Evolutionary conservation across 1,140 invertebrate genomes (phyloP).

Genomic region (Conus betulinus): DNA sequence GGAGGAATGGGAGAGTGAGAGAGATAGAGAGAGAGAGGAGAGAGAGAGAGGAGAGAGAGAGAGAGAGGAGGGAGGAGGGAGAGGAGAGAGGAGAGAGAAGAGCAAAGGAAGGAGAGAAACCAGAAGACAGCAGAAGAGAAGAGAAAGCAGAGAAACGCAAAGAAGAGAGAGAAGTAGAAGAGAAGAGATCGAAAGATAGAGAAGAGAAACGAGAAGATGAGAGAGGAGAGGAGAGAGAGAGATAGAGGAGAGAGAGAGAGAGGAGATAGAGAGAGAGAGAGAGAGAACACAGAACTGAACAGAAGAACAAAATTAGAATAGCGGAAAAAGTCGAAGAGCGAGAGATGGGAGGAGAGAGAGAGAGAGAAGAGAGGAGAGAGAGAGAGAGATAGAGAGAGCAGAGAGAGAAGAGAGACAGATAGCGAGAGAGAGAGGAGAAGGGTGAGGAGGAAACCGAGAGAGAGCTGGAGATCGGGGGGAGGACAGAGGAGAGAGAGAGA

Average conservation of each 20-base stretch:
- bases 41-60: background rate
- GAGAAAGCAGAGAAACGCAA: background rate
- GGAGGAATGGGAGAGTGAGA: no score
- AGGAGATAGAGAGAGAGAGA: background rate
- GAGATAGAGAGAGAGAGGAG: background rate
- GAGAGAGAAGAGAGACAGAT: no score
- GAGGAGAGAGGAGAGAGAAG: constrained; percentile 1
- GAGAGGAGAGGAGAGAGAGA: no score
- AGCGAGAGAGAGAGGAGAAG: no score
- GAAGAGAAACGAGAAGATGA: no score
- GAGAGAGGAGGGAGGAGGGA: background rate
- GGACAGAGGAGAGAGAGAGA: background rate
- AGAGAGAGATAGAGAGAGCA: background rate
- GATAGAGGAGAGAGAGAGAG: no score
- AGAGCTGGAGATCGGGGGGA: background rate
- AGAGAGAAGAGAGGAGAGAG: background rate
- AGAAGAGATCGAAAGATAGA: no score
- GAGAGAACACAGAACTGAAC: background rate
- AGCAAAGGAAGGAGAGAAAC: background rate
- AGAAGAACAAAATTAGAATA: background rate
- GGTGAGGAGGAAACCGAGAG: background rate
- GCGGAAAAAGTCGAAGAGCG: background rate
- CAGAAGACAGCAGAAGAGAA: background rate
- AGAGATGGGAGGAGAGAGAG: background rate
- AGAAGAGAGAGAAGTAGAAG: no score